Conservation (phyloP, 2,888 invertebrate genomes). For the Unio delphinus region DNA sequence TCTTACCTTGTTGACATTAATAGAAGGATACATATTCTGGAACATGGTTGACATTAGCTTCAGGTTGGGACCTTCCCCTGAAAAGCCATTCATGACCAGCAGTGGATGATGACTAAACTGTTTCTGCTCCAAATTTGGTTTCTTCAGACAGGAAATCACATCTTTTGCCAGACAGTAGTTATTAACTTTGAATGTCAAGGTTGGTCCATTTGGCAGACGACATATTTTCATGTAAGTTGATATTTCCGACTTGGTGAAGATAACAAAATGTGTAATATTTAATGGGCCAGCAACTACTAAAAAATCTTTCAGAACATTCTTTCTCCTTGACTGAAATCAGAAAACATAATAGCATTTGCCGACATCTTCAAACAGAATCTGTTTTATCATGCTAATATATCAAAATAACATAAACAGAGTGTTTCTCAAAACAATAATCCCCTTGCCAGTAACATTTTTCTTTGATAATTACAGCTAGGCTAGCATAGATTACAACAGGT, state of each 20-base stretch:
- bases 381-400: background rate
- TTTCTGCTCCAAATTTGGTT: conserved; percentile 76
- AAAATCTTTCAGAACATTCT: conserved; percentile 96
- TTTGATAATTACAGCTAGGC: no score
- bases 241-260: conserved; percentile 88
- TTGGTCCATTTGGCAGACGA: conserved; percentile 92
- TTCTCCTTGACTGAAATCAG: conserved; percentile 81
- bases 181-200: conserved; percentile 85
- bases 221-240: conserved; percentile 84
- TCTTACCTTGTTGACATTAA: conserved; percentile 90
- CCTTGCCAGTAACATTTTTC: no score
- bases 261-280: conserved; percentile 93
- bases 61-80: conserved; percentile 81
- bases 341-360: background rate
- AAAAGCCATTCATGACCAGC: conserved; percentile 83
- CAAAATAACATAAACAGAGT: no score
- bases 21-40: conserved; percentile 98
- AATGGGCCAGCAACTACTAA: conserved; percentile 89
- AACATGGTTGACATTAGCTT: conserved; percentile 92
- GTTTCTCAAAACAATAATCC: no score
- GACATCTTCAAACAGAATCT: background rate
- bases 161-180: conserved; percentile 88
- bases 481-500: no score
- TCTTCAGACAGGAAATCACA: conserved; percentile 87
- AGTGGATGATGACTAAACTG: conserved; percentile 92